phyloP scores from a whole-genome alignment of 2,113 vertebrate species.

The Pampusana beccarii region DNA sequence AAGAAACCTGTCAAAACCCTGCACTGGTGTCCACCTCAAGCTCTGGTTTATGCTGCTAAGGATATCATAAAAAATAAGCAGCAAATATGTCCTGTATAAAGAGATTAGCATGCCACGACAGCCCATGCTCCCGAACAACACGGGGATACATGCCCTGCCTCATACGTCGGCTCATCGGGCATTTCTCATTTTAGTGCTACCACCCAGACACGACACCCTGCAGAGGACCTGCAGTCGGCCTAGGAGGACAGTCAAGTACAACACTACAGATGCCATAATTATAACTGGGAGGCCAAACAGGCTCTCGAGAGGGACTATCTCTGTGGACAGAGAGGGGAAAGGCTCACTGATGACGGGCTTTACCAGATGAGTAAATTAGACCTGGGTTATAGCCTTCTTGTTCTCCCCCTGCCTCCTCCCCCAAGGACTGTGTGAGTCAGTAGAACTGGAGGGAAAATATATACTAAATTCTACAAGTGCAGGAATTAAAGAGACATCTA shows the following conservation, averaged over 20 bases:
- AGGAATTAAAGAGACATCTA: conserved; percentile 61
- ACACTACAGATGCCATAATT: neutral
- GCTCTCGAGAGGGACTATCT: neutral
- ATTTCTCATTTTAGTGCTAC: neutral
- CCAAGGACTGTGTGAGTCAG: conserved; percentile 32
- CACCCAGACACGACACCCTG: neutral
- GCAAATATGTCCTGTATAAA: neutral
- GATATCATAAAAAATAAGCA: neutral
- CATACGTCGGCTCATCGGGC: accelerated
- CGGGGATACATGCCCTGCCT: accelerated
- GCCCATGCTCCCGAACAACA: accelerated
- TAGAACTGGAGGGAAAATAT: conserved; percentile 40
- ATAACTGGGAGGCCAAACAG: conserved; percentile 13
- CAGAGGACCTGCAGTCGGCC: neutral
- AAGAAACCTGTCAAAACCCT: neutral
- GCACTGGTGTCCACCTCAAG: neutral
- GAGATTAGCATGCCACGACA: neutral
- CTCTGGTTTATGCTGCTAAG: neutral
- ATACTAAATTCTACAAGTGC: conserved; percentile 31
- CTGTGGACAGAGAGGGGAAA: neutral
- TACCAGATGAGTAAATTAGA: neutral
- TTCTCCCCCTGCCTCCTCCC: neutral
- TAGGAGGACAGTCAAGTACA: neutral
- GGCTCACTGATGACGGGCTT: neutral
- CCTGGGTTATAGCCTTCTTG: neutral